Percentiles rank a stretch among this genome's conserved stretches.
phyloP scores from a whole-genome alignment of 1,140 invertebrate genomes.

The Zaprionus ornatus region DNA sequence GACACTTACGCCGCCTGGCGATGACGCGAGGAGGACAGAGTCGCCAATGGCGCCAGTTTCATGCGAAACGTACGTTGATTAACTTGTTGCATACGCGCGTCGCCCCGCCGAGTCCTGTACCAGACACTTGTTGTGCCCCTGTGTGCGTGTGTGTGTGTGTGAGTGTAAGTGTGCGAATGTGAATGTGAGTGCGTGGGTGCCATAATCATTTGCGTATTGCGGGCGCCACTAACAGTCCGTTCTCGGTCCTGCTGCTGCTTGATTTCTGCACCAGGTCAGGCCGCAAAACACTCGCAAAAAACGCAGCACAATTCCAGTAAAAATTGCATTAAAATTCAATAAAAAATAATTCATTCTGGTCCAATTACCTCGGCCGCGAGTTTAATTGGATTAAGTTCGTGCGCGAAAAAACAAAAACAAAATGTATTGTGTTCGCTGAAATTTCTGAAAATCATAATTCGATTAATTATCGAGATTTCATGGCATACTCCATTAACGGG shows the following conservation, averaged over 20 bases:
- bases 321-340: constrained; percentile 18
- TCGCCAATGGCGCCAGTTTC: constrained; percentile 68
- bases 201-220: constrained; percentile 68
- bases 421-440: background rate
- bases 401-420: background rate
- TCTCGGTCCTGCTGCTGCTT: background rate
- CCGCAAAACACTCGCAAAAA: constrained; percentile 31
- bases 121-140: constrained; percentile 40
- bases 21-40: constrained; percentile 53
- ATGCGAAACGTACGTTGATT: constrained; percentile 79
- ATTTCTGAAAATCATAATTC: constrained; percentile 1
- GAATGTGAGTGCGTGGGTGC: constrained; percentile 31
- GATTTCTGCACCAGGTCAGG: constrained; percentile 8
- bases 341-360: constrained; percentile 6
- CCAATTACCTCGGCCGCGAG: background rate
- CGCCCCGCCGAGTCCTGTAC: constrained; percentile 37
- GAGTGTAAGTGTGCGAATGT: background rate
- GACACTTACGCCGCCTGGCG: constrained; percentile 47
- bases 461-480: background rate
- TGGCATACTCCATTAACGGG: background rate
- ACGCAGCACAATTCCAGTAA: background rate
- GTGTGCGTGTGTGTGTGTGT: constrained; percentile 15
- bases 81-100: constrained; percentile 80
- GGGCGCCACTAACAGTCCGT: constrained; percentile 46
- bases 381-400: constrained; percentile 3